Conservation (phyloP, 2,888 invertebrate species). For the Punctoribates punctum region DNA sequence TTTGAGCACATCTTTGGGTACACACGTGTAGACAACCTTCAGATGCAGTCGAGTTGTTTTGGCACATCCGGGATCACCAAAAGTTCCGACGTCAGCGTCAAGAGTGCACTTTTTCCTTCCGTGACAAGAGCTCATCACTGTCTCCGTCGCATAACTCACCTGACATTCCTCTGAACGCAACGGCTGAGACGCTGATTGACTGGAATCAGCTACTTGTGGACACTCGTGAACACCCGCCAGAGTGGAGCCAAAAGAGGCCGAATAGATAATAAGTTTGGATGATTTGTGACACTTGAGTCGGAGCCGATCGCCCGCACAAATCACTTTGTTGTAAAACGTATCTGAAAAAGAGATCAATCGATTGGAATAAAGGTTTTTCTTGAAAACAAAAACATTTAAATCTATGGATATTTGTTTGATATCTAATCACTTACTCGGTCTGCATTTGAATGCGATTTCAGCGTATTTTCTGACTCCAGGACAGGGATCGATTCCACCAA, state of each 20-base stretch:
- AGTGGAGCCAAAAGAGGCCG: slow-evolving; percentile 84
- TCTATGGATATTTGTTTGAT: neutral
- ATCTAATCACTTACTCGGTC: slow-evolving; percentile 71
- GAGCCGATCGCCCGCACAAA: slow-evolving; percentile 85
- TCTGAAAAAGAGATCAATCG: slow-evolving; percentile 61
- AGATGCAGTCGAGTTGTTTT: slow-evolving; percentile 49
- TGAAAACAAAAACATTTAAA: neutral
- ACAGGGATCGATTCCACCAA: slow-evolving; percentile 80
- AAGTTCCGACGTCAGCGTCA: slow-evolving; percentile 49
- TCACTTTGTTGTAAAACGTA: slow-evolving; percentile 87
- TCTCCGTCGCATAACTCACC: slow-evolving; percentile 84
- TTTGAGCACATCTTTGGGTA: slow-evolving; percentile 40
- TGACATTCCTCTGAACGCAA: slow-evolving; percentile 71
- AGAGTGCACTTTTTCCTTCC: slow-evolving; percentile 50
- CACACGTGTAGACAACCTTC: slow-evolving; percentile 51
- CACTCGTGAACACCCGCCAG: slow-evolving; percentile 82
- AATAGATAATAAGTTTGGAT: slow-evolving; percentile 83
- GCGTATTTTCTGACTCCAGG: slow-evolving; percentile 86
- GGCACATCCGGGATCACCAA: slow-evolving; percentile 50
- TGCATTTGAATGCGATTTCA: slow-evolving; percentile 93
- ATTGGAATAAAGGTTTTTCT: neutral
- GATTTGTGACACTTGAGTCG: slow-evolving; percentile 81
- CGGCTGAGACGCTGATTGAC: slow-evolving; percentile 50
- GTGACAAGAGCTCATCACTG: slow-evolving; percentile 72
- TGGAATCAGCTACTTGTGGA: slow-evolving; percentile 76